Conservation (phyloP, 92 coral and sea anemone genomes). For the Umimayanthus kanabou region DNA sequence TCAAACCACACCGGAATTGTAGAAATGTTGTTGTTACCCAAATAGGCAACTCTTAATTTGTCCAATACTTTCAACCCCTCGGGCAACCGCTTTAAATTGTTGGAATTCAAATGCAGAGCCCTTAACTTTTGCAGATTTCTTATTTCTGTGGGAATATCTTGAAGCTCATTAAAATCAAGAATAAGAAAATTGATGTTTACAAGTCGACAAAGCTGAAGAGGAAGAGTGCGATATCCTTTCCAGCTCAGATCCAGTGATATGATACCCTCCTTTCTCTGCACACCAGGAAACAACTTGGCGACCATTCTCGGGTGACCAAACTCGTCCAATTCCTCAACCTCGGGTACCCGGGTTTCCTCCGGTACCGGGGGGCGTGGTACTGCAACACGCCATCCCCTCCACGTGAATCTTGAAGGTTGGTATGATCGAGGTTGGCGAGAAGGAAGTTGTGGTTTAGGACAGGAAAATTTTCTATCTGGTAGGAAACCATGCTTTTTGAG, state of each 20-base stretch:
- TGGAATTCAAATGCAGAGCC: constrained; percentile 63
- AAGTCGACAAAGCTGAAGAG: constrained; percentile 63
- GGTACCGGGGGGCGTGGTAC: constrained; percentile 16
- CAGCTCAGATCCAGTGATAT: constrained; percentile 71
- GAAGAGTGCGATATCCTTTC: constrained; percentile 54
- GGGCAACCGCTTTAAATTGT: constrained; percentile 58
- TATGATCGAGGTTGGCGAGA: constrained; percentile 3
- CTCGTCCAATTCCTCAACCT: constrained; percentile 58
- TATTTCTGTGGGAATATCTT: constrained; percentile 56
- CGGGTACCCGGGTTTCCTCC: background rate
- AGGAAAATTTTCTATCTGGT: constrained; percentile 52
- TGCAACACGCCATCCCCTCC: constrained; percentile 83
- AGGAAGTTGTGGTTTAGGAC: constrained; percentile 38
- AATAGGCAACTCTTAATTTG: constrained; percentile 60
- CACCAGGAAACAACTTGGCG: constrained; percentile 57
- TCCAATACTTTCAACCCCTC: constrained; percentile 56
- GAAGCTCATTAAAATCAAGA: constrained; percentile 70
- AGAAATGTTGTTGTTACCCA: constrained; percentile 61
- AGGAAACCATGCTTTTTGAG: constrained; percentile 75
- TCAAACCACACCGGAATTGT: constrained; percentile 78
- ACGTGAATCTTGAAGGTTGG: constrained; percentile 70
- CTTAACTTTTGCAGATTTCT: constrained; percentile 56
- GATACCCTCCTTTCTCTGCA: constrained; percentile 60
- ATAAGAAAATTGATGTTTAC: constrained; percentile 68
- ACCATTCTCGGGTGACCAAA: constrained; percentile 70